A percentile compares a stretch with the other conserved stretches of the same genome.
Conservation (phyloP, 1,140 invertebrate genomes). For the Drosophila funebris region DNA sequence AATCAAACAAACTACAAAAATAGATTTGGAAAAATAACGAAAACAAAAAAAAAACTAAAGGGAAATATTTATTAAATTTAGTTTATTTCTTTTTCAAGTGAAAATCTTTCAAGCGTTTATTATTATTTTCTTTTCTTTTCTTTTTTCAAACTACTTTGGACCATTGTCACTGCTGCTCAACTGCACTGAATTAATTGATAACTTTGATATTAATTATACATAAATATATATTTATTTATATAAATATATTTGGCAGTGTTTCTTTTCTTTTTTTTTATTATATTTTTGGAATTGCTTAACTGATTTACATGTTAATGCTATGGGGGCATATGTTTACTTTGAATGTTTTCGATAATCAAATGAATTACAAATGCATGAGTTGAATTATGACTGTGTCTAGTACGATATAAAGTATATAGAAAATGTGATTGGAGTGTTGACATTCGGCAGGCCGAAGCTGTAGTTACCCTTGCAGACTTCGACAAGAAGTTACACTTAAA, state of each 20-base stretch:
- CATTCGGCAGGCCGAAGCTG: background rate
- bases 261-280: too few species aligned
- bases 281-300: background rate
- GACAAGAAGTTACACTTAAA: too few species aligned
- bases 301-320: conserved; percentile 5
- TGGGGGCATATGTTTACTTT: background rate
- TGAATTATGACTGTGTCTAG: background rate
- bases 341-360: conserved; percentile 8
- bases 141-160: conserved; percentile 30
- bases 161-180: conserved; percentile 74
- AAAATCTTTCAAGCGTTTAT: conserved; percentile 55
- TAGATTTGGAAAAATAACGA: conserved; percentile 34
- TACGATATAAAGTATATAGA: background rate
- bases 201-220: conserved; percentile 11
- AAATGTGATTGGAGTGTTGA: background rate
- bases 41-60: conserved; percentile 13
- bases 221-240: background rate
- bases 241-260: conserved; percentile 19
- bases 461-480: too few species aligned
- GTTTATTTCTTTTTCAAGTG: conserved; percentile 23
- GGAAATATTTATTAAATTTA: conserved; percentile 10
- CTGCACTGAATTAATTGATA: conserved; percentile 51
- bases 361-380: conserved; percentile 8
- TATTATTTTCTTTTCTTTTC: conserved; percentile 15
- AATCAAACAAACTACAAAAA: conserved; percentile 31